These are phyloP conservation scores for Aleadryas rufinucha DNA, from an alignment of 2,113 vertebrate species.

Conservation along the genomic window DNA sequence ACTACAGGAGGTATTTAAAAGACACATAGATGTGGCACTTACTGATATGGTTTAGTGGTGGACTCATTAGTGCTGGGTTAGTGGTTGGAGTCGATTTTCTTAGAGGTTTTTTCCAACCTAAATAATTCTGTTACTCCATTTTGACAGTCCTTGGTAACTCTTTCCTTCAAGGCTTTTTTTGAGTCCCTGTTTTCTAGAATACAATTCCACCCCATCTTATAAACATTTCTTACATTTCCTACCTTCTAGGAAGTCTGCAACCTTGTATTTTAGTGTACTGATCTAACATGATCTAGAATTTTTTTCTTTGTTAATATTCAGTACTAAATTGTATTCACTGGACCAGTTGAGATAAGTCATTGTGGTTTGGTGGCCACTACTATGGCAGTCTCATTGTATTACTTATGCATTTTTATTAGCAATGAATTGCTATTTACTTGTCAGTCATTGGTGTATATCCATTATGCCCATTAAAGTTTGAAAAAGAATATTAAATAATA, in stretches of 20 bases:
- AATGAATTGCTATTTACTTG: background rate
- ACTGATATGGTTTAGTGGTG: background rate
- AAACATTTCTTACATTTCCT: background rate
- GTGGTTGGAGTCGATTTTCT: background rate
- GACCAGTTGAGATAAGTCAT: background rate
- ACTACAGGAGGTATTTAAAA: background rate
- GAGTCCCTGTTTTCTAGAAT: background rate
- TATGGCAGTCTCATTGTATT: background rate
- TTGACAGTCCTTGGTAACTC: background rate
- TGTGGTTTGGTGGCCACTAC: background rate
- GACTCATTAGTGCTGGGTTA: background rate
- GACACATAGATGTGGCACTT: background rate
- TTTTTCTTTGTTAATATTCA: background rate
- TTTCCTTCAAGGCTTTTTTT: background rate
- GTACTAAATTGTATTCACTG: background rate
- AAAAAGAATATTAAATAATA: background rate
- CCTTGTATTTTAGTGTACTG: background rate
- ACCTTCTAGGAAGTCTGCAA: background rate
- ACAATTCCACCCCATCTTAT: background rate
- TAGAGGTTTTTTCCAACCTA: background rate
- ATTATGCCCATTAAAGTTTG: background rate
- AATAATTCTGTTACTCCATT: background rate
- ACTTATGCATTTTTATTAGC: background rate
- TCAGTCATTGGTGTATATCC: background rate
- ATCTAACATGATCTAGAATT: background rate